Base-by-base conservation (phyloP, 2,888 invertebrate genomes). In the Catocala sponsa region DNA sequence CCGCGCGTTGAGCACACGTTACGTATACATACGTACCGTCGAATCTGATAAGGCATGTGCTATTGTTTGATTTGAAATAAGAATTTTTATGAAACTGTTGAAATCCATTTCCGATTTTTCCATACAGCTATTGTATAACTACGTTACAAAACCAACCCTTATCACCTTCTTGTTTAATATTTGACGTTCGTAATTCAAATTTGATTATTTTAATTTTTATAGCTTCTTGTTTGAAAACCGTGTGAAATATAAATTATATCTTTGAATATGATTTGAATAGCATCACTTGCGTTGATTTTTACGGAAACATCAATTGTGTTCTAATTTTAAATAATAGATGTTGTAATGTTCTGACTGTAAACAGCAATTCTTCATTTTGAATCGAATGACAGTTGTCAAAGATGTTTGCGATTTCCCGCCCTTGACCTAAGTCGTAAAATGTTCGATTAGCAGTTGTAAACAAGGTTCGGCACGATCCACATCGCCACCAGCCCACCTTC, bases 401-500 rank as follows among this genome's bases (percentile, higher is more conserved):
- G 41, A 47, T 56, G 44, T 52, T 51, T 48, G 58, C 35, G 48
- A 52, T 61, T 46, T 44, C 46, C 35, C 55, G 60, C 38, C 76
- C 76, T 69, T 78, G 76, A 70, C 70, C 76, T 72, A 55, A 13
- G 55, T 48, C 42, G 55, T 75, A 66, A 76, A 74, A 70, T 13
- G 65, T 59, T 68, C 59, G 68, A 59, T 58, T 68, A 54, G 15
- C 46, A 44, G 68, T 69, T 70, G 76, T 78, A 78, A 76, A 76
- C 75, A 76, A 67, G 66, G 68, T 50, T 61, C 60, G 53, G 59
- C 52, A 47, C 53, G 43, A 44, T 52, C 58, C 52, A 65, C 55
- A 65, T 63, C 58, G 64, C 55, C 65, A 65, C 63, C 43, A 53
- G 42, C 53, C 57, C 48, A 61, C 65, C 63, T 65, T 47, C 48